Evolutionary conservation across 2,113 vertebrate species (phyloP).

Genomic region (Protobothrops flavoviridis): DNA sequence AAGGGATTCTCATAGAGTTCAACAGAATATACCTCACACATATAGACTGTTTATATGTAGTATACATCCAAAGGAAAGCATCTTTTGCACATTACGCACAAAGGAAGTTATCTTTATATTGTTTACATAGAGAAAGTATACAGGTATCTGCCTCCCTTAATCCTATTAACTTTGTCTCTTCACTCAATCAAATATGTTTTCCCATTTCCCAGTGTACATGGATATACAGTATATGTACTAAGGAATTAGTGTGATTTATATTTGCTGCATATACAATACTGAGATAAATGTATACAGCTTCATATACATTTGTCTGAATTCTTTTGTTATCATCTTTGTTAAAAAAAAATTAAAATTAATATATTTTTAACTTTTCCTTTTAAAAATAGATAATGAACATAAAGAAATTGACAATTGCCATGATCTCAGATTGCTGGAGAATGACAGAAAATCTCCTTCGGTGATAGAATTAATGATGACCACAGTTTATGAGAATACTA

Average conservation of each 20-base stretch:
- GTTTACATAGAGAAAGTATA: not conserved
- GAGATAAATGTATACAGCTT: not conserved
- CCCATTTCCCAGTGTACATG: not conserved
- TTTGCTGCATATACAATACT: not conserved
- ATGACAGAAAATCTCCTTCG: slow-evolving; percentile 44
- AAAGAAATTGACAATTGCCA: slow-evolving; percentile 29
- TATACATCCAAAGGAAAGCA: not conserved
- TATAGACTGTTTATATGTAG: not conserved
- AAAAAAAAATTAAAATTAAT: not conserved
- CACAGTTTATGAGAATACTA: slow-evolving; percentile 44
- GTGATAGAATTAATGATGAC: slow-evolving; percentile 38
- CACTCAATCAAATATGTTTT: not conserved
- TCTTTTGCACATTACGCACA: not conserved
- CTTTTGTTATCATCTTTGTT: no score
- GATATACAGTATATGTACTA: not conserved
- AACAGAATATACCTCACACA: not conserved
- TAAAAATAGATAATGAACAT: slow-evolving; percentile 48
- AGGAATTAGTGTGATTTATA: not conserved
- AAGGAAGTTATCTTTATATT: not conserved
- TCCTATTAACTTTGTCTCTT: not conserved
- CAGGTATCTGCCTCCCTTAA: not conserved
- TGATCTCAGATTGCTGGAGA: slow-evolving; percentile 45
- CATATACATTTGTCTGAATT: not conserved
- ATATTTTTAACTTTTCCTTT: not conserved
- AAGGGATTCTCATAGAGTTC: not conserved